These are phyloP conservation scores for Acleris laterana DNA, from an alignment of 2,888 invertebrate species.

Conservation along the genomic window DNA sequence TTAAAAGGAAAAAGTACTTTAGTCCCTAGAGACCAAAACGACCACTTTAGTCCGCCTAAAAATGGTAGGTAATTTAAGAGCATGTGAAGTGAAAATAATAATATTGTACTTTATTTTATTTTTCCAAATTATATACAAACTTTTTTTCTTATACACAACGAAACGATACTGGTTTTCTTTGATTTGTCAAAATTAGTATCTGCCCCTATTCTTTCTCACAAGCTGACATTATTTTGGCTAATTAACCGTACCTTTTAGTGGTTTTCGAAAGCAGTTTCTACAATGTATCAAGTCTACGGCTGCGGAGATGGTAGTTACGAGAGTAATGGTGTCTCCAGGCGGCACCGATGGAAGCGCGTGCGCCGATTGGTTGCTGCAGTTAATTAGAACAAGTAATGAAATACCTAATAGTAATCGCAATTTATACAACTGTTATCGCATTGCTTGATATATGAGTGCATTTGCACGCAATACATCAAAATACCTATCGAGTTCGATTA, in stretches of 20 bases:
- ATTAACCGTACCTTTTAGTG: neutral
- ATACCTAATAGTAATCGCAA: conserved; percentile 76
- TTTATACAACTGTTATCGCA: conserved; percentile 62
- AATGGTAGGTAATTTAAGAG: too few relatives aligned
- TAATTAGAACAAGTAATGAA: conserved; percentile 67
- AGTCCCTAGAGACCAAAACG: too few relatives aligned
- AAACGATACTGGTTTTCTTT: too few relatives aligned
- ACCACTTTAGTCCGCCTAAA: too few relatives aligned
- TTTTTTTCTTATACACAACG: too few relatives aligned
- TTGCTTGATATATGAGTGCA: conserved; percentile 57
- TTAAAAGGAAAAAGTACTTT: too few relatives aligned
- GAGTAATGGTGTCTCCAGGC: conserved; percentile 78
- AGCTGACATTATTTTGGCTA: too few relatives aligned
- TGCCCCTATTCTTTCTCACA: too few relatives aligned
- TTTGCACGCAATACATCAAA: conserved; percentile 32
- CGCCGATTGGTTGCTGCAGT: conserved; percentile 73
- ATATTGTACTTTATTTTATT: too few relatives aligned
- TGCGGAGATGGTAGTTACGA: conserved; percentile 56
- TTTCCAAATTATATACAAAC: too few relatives aligned
- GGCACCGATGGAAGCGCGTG: conserved; percentile 68
- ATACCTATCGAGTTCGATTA: neutral
- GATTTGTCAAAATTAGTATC: too few relatives aligned
- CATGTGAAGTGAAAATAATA: too few relatives aligned
- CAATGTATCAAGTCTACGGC: conserved; percentile 40
- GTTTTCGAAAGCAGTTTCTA: neutral